phyloP scores from a whole-genome alignment of 2,888 invertebrate species.

The Melieria picta region DNA sequence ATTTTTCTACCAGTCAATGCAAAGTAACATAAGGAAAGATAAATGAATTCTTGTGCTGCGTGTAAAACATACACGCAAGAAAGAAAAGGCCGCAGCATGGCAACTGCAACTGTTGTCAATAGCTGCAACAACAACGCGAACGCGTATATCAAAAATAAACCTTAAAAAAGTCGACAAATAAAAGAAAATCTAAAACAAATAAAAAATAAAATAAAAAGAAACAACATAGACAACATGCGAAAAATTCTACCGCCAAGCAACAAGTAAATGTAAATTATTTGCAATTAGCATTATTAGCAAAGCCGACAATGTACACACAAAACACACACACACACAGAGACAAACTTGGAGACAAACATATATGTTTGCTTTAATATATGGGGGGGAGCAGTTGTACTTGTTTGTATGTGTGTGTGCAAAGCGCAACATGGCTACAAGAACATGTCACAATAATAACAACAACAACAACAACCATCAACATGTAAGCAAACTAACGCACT shows the following conservation, averaged over 20 bases:
- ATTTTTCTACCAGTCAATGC: too few relatives aligned
- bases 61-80: too few relatives aligned
- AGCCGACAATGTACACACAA: background rate
- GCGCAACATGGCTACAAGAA: background rate
- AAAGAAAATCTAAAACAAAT: background rate
- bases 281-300: conserved; percentile 17
- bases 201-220: background rate
- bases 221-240: background rate
- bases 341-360: background rate
- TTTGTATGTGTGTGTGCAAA: background rate
- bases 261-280: conserved; percentile 11
- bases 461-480: conserved; percentile 3
- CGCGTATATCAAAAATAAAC: background rate
- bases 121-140: background rate
- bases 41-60: too few relatives aligned
- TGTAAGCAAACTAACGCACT: background rate
- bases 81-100: too few relatives aligned
- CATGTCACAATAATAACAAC: conserved; percentile 5
- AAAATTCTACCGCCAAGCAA: background rate
- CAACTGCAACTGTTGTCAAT: background rate
- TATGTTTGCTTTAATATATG: background rate
- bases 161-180: background rate
- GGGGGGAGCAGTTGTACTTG: background rate
- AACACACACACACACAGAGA: background rate
- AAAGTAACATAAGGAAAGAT: too few relatives aligned